Base-by-base conservation (phyloP, 2,797 vertebrate genomes). In the Sebastes vulpes region DNA sequence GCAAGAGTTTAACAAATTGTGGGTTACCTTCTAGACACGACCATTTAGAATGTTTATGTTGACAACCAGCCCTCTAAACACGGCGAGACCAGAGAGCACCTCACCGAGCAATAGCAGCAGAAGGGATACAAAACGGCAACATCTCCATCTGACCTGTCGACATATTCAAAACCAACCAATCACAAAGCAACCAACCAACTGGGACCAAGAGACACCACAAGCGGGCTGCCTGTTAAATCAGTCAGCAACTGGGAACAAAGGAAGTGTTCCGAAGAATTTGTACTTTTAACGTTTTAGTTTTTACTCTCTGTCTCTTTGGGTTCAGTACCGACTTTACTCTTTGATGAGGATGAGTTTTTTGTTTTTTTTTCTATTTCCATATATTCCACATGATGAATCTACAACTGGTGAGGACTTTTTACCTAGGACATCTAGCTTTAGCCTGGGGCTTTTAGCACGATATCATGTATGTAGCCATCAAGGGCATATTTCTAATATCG, bases 41-140 rank as follows among this genome's bases (percentile, higher is more conserved):
- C 38, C 38, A 6, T 42, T 42, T 42, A 42, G 38, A 42, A 42
- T 42, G 38, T 42, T 42, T 42, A 16, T 42, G 38, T 16, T 42
- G 38, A 3, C 38, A 42, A 98, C 96, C 98, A 98, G 95, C 98
- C 98, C 90, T 97, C 97, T 76, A 98, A 98, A 97, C 97, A 98
- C 4, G 96, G 97, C 77, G 97, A 98, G 95, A 97, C 96, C 97
- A 97, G 97, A 96, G 98, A 98, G 95, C 98, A 98, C 80, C 97
- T 98, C 93, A 97, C 97, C 26, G 98, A 99, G 97, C 98, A 98
- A 97, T 98, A 99, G 97, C 97, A 97, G 84, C 90, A 86, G 85
- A 89, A 82, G 79, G 77, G 86, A 84, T 29, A 11, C 50, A 20
- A 65, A 50, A 35, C 54, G 6, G 68, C 57, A 56, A 72, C 85